phyloP scores from a whole-genome alignment of 2,113 vertebrate genomes.

The Peromyscus polionotus region DNA sequence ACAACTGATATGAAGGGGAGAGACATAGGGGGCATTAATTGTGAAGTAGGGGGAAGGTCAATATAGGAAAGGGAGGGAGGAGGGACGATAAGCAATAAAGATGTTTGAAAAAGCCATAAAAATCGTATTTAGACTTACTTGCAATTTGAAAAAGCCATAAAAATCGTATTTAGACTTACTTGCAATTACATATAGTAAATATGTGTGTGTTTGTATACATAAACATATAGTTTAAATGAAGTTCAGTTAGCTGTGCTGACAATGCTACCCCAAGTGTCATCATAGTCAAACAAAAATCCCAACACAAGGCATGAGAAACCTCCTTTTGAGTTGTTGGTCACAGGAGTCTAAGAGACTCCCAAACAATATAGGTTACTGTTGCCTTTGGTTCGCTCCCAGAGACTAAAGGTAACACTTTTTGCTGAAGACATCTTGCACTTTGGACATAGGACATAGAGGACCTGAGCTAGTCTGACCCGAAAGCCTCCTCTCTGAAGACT shows the following conservation, averaged over 20 bases:
- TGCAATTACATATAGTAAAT: not conserved
- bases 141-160: not conserved
- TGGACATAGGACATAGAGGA: not conserved
- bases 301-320: not conserved
- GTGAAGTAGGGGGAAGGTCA: not conserved
- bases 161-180: not conserved
- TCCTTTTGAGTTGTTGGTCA: not conserved
- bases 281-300: not conserved
- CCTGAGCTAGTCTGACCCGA: not conserved
- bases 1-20: not conserved
- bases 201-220: not conserved
- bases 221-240: not conserved
- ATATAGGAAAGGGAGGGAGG: not conserved
- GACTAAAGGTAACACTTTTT: not conserved
- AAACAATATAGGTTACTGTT: not conserved
- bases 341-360: not conserved
- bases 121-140: not conserved
- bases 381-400: not conserved
- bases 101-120: not conserved
- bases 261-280: not conserved
- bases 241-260: not conserved
- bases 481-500: not conserved
- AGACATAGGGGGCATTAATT: not conserved
- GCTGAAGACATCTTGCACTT: not conserved
- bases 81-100: not conserved